These are phyloP conservation scores for Danaus chrysippus DNA, from an alignment of 2,888 invertebrate genomes.

Conservation along the genomic window DNA sequence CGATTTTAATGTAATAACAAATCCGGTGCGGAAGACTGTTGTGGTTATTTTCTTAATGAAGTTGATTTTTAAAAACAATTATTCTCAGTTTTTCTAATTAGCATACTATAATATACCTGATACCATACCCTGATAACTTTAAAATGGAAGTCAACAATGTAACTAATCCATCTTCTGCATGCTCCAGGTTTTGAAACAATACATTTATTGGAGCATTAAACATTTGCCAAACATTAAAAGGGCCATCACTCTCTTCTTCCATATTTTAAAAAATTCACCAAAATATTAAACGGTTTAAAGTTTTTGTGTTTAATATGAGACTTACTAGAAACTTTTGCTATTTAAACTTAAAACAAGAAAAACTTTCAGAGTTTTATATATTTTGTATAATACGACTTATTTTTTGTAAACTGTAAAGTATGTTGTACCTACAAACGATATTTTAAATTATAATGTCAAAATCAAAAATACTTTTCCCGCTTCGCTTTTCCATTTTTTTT, in stretches of 20 bases:
- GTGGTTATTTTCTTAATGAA: too few relatives aligned
- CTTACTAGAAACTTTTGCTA: not conserved
- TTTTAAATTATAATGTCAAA: not conserved
- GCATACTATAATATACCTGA: too few relatives aligned
- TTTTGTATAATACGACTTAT: too few relatives aligned
- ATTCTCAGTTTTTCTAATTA: slow-evolving; percentile 2
- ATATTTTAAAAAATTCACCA: slow-evolving; percentile 36
- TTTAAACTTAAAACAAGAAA: not conserved
- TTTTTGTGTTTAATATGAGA: not conserved
- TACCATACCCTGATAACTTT: slow-evolving; percentile 72
- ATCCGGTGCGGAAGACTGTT: too few relatives aligned
- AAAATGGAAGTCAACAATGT: slow-evolving; percentile 79
- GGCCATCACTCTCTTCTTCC: slow-evolving; percentile 71
- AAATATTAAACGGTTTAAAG: not conserved
- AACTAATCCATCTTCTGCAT: slow-evolving; percentile 75
- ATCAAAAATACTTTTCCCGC: slow-evolving; percentile 4
- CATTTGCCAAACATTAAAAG: slow-evolving; percentile 80
- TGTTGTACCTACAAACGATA: not conserved
- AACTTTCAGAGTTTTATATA: too few relatives aligned
- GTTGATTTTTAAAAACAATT: not conserved
- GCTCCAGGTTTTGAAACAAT: slow-evolving; percentile 77
- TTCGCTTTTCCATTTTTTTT: not conserved
- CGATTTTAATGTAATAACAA: too few relatives aligned
- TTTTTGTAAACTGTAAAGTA: not conserved
- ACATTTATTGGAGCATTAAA: slow-evolving; percentile 80